Evolutionary conservation across 1,140 invertebrate species (phyloP), one percentile per base, ranked within the genome.

Genomic region (Drosophila kikkawai): DNA sequence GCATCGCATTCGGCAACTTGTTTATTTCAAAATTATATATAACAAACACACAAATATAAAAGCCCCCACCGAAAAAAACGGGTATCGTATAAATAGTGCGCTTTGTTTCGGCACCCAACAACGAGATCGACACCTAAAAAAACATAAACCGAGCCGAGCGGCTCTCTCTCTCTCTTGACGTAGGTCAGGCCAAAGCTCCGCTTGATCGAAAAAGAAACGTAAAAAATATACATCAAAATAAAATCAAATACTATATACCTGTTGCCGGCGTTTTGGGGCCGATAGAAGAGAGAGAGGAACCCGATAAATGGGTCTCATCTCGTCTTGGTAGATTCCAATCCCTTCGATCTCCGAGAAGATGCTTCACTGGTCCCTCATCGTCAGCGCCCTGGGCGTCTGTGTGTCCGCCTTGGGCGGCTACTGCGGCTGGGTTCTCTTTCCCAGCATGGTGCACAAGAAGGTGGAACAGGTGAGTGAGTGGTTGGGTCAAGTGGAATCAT

Each of bases 391-490:
- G 59, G 93, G 93, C 47, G 60, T 84, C 19, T 50, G 92, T n/a
- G 48, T 93, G 19, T 65, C 92, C 29, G 65, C 82, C 22, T 32
- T 91, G 48, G 93, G 93, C 8, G 77, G 85, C 51, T 82, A 93
- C 65, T 87, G 93, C 34, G 93, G 93, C 44, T 94, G 92, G 82
- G 86, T 84, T 50, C 70, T 93, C 34, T 93, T 94, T 48, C 94
- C 93, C 60, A 90, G 63, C 22, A 69, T 93, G 69, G 82, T 94
- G 15, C 82, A 93, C 66, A 84, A 93, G 37, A 90, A 93, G 77
- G 91, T 94, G 55, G 93, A 93, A 73, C 91, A 94, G 87, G 94
- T 94, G 86, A 92, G 91, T 42, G 1, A 92, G 91, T 42, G 1
- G 29, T 32, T 26, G 19, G 41, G 17, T 66, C 26, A 41, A 58